Evolutionary conservation across 2,113 vertebrate species (phyloP).

Genomic region (Chlorodrepanis virens): DNA sequence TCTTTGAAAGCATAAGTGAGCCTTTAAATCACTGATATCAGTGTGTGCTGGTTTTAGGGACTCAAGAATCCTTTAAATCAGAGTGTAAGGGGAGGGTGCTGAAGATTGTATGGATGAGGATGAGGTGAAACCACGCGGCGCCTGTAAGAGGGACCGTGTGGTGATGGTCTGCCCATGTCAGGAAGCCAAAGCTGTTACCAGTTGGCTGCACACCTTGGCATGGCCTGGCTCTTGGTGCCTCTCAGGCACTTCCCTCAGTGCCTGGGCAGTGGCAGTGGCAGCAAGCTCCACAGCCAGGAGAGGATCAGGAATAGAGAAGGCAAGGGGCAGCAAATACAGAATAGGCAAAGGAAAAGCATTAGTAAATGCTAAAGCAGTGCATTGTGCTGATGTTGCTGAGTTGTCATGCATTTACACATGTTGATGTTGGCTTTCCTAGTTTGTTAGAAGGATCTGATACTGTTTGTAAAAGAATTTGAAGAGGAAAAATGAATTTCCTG

Average conservation of each 20-base stretch:
- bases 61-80: neutral
- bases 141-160: fast-evolving
- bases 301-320: fast-evolving
- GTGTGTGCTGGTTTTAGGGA: neutral
- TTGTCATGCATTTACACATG: neutral
- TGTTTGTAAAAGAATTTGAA: neutral
- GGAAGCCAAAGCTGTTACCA: fast-evolving
- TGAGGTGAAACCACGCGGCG: neutral
- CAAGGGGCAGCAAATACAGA: neutral
- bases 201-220: too few relatives aligned
- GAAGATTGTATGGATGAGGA: neutral
- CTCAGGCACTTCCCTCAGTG: neutral
- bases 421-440: neutral
- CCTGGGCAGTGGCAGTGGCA: fast-evolving
- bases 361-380: neutral
- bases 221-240: neutral
- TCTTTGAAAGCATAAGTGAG: neutral
- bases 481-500: neutral
- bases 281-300: neutral
- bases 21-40: neutral
- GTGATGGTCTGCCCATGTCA: neutral
- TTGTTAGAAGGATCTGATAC: neutral
- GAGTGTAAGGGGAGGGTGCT: fast-evolving
- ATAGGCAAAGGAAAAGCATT: neutral
- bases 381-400: neutral